Percentiles rank a stretch among this genome's conserved stretches.
Conservation (phyloP, 2,113 vertebrate genomes). For the Hemibates koningsi region DNA sequence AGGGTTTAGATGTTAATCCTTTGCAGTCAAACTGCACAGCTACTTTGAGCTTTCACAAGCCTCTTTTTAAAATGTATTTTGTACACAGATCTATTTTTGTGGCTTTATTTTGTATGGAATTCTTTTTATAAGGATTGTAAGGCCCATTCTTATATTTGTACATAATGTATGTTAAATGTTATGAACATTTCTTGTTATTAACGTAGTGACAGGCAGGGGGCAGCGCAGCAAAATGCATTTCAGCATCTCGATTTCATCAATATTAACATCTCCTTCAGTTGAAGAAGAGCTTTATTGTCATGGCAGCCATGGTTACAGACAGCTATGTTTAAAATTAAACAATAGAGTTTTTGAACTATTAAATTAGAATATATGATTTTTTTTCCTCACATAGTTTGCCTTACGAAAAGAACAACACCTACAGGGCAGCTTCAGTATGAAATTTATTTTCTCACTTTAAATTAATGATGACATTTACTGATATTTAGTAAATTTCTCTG, state of each 20-base stretch:
- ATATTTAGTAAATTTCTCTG: neutral
- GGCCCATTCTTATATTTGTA: conserved; percentile 7
- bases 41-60: conserved; percentile 3
- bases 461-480: neutral
- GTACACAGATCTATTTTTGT: conserved; percentile 62
- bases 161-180: neutral
- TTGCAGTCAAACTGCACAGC: conserved; percentile 25
- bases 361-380: neutral
- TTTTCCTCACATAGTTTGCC: neutral
- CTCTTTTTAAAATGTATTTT: conserved; percentile 54
- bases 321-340: neutral
- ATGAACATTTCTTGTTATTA: neutral
- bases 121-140: conserved; percentile 41
- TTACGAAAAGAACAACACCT: neutral
- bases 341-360: neutral
- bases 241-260: neutral
- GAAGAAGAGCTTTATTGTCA: neutral
- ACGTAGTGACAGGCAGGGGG: conserved; percentile 34
- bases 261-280: neutral
- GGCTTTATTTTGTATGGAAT: conserved; percentile 48
- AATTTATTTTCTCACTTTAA: neutral
- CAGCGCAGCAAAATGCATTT: conserved; percentile 38
- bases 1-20: conserved; percentile 30
- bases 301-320: neutral
- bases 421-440: conserved; percentile 11